Conservation (phyloP, 2,888 invertebrate species). For the Dolichopus griseipennis region DNA sequence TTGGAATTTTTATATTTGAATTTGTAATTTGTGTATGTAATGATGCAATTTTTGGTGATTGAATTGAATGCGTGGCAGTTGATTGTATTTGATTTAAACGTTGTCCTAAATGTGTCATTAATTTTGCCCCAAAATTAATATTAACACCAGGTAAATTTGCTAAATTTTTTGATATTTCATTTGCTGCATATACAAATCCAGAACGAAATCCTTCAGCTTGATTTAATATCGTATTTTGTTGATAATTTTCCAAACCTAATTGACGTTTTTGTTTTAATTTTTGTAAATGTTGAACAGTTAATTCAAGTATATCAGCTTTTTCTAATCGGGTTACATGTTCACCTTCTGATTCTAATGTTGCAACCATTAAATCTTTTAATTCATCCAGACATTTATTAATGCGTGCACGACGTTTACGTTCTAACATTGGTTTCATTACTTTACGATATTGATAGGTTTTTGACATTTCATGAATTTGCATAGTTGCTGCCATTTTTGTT, state of each 20-base stretch:
- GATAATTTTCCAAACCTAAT: neutral
- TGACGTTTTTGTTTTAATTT: constrained; percentile 42
- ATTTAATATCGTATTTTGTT: constrained; percentile 29
- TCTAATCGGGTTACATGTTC: constrained; percentile 84
- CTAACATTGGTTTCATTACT: constrained; percentile 90
- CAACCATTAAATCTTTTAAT: constrained; percentile 79
- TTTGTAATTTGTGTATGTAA: neutral
- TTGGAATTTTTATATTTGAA: neutral
- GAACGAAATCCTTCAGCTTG: constrained; percentile 77
- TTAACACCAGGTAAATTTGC: constrained; percentile 80
- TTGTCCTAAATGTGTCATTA: constrained; percentile 85
- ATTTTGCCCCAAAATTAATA: constrained; percentile 72
- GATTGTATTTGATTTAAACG: constrained; percentile 54
- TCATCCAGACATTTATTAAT: constrained; percentile 87
- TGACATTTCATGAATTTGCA: constrained; percentile 50
- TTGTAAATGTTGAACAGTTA: constrained; percentile 79
- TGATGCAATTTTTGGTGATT: neutral
- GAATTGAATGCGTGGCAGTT: constrained; percentile 19
- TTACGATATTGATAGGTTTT: constrained; percentile 89
- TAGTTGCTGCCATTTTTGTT: constrained; percentile 13
- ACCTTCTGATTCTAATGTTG: constrained; percentile 61
- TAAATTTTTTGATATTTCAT: constrained; percentile 77
- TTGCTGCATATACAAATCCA: constrained; percentile 82
- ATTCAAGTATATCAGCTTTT: constrained; percentile 81
- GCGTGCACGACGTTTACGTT: constrained; percentile 77